Evolutionary conservation across 1,140 invertebrate species (phyloP).

Genomic region (Pogonus chalceus): DNA sequence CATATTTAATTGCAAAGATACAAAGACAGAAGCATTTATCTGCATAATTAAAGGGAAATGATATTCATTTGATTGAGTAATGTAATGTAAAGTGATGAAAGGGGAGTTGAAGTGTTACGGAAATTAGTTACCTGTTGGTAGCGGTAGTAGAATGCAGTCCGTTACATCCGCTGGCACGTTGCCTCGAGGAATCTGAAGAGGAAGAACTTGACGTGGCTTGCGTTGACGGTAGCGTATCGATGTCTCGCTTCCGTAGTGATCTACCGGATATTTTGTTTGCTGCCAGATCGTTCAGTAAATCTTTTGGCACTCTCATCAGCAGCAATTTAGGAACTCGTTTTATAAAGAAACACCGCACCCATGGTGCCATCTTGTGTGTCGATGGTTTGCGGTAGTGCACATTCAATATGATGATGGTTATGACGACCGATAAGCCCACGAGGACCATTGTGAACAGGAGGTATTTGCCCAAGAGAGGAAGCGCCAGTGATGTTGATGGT

Average conservation of each 20-base stretch:
- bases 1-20: too few species aligned
- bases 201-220: constrained; percentile 64
- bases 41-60: too few species aligned
- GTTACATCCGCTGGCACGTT: constrained; percentile 56
- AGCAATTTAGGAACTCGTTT: constrained; percentile 71
- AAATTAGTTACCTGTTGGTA: constrained; percentile 59
- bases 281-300: constrained; percentile 65
- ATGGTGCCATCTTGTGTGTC: constrained; percentile 92
- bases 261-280: constrained; percentile 60
- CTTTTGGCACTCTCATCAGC: constrained; percentile 76
- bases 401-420: constrained; percentile 96
- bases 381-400: constrained; percentile 98
- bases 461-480: constrained; percentile 96
- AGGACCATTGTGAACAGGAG: constrained; percentile 97
- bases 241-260: constrained; percentile 40
- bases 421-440: constrained; percentile 90
- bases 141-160: constrained; percentile 62
- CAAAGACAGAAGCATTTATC: too few species aligned
- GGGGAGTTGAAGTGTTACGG: background rate
- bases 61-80: too few species aligned
- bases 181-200: constrained; percentile 41
- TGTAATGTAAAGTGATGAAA: background rate
- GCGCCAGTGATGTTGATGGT: constrained; percentile 92
- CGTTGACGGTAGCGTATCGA: constrained; percentile 56
- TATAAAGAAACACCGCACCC: constrained; percentile 83